Conservation (phyloP, 2,113 vertebrate genomes). For the Turnix velox region DNA sequence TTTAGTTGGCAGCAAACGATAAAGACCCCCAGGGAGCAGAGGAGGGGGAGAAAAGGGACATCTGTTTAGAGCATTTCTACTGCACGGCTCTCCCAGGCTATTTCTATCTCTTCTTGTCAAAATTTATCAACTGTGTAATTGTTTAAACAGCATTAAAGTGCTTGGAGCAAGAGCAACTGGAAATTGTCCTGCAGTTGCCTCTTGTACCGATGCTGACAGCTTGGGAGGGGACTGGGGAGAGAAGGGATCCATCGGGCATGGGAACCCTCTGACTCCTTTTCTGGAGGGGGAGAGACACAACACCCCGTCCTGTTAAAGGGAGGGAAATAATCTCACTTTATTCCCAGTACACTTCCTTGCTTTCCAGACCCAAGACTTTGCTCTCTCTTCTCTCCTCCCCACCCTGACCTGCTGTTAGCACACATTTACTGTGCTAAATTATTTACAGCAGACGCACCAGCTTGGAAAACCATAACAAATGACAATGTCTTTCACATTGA, state of each 20-base stretch:
- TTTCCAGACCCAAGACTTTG: neutral
- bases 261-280: slow-evolving; percentile 49
- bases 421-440: neutral
- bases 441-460: neutral
- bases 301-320: neutral
- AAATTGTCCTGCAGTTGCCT: slow-evolving; percentile 58
- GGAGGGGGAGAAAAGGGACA: slow-evolving; percentile 60
- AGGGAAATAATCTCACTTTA: neutral
- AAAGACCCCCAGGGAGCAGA: slow-evolving; percentile 44
- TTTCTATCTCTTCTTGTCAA: slow-evolving; percentile 71
- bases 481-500: neutral
- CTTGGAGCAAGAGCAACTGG: slow-evolving; percentile 62
- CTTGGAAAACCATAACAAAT: neutral
- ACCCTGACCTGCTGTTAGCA: neutral
- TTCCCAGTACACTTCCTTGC: neutral
- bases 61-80: slow-evolving; percentile 66
- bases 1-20: slow-evolving; percentile 38
- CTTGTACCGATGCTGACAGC: slow-evolving; percentile 52
- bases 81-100: slow-evolving; percentile 60
- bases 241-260: neutral
- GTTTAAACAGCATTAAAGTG: slow-evolving; percentile 70
- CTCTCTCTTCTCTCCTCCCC: neutral
- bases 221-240: neutral
- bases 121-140: slow-evolving; percentile 72
- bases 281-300: neutral